Conservation (phyloP, 2,113 vertebrate species). For the Sterna hirundo region DNA sequence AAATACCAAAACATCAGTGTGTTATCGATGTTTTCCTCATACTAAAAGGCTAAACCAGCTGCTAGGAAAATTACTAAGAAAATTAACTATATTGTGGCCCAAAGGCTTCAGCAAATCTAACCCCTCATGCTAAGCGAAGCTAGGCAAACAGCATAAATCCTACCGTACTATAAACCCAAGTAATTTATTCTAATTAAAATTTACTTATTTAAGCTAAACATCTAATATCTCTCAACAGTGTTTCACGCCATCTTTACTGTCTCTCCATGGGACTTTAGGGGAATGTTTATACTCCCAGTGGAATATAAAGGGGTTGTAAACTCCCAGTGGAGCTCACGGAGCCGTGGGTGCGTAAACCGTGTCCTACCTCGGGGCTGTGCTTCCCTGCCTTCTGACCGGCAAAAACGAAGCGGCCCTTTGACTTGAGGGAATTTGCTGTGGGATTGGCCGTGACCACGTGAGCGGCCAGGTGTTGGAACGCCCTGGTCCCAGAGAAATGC, state of each 20-base stretch:
- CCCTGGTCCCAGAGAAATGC: not conserved
- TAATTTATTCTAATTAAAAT: not conserved
- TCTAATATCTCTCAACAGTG: not conserved
- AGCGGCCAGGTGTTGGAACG: not conserved
- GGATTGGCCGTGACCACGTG: not conserved
- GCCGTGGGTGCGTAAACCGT: not conserved
- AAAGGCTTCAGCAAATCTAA: not conserved
- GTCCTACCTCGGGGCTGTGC: rapidly evolving
- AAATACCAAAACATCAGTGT: not conserved
- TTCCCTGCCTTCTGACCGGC: not conserved
- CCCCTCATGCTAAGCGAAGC: not conserved
- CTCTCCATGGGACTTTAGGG: not conserved
- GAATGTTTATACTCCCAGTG: not conserved
- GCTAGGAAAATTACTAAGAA: not conserved
- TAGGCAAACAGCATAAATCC: not conserved
- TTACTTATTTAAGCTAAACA: not conserved
- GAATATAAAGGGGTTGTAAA: not conserved
- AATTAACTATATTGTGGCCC: not conserved
- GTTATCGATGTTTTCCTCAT: not conserved
- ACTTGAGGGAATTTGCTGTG: not conserved
- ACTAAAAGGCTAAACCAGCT: not conserved
- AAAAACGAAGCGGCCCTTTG: not conserved
- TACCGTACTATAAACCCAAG: not conserved
- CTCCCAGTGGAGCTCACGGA: not conserved
- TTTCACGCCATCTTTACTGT: not conserved